Percentiles rank a stretch among this genome's conserved stretches.
Evolutionary conservation across 2,888 invertebrate genomes (phyloP).

Genomic region (Drosophila sordidapex): DNA sequence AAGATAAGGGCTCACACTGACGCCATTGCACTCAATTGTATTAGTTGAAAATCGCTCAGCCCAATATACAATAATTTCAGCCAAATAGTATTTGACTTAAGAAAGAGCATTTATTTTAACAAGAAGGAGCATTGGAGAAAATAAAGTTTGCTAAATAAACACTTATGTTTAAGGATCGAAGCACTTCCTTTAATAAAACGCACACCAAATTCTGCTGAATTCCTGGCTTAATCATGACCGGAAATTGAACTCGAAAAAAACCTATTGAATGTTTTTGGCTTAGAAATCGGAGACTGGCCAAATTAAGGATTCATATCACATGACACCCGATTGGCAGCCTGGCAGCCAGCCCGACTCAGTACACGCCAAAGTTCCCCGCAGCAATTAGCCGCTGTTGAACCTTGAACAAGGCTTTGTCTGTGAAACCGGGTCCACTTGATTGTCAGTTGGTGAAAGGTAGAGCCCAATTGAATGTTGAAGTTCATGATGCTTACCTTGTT

Average conservation of each 20-base stretch:
- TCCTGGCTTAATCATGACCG: constrained; percentile 21
- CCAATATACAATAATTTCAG: background rate
- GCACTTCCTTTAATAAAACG: background rate
- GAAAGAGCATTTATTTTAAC: background rate
- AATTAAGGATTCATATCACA: constrained; percentile 75
- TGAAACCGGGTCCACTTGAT: constrained; percentile 41
- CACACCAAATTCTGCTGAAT: constrained; percentile 24
- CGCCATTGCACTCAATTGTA: no score
- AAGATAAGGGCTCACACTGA: background rate
- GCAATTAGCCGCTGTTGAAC: constrained; percentile 60
- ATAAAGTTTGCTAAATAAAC: background rate
- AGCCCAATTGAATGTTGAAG: constrained; percentile 47
- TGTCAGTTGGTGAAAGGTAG: constrained; percentile 36
- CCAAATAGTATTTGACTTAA: background rate
- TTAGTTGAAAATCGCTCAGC: background rate
- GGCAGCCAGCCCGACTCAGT: constrained; percentile 54
- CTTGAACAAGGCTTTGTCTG: constrained; percentile 38
- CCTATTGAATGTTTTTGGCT: constrained; percentile 2
- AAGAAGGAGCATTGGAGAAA: background rate
- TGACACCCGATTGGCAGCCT: constrained; percentile 41
- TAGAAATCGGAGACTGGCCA: constrained; percentile 36
- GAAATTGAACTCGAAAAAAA: constrained; percentile 9
- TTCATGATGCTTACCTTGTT: constrained; percentile 66
- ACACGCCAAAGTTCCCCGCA: constrained; percentile 1
- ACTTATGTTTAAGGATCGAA: background rate